A percentile compares a stretch with the other conserved stretches of the same genome.
phyloP scores from a whole-genome alignment of 2,888 invertebrate genomes.

The Ditylenchus weischeri region DNA sequence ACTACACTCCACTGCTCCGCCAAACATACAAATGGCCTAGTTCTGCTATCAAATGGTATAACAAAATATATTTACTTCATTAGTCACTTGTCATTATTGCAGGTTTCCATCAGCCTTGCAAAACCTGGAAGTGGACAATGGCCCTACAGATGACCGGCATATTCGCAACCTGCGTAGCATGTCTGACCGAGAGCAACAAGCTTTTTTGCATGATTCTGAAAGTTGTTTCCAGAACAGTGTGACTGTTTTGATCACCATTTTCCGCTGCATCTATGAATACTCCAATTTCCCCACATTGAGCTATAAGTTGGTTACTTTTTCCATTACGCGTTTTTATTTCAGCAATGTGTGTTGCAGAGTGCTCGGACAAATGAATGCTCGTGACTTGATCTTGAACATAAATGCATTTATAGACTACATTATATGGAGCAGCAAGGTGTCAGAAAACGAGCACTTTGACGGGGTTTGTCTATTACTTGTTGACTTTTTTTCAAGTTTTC shows the following conservation, averaged over 20 bases:
- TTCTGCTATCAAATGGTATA: conserved; percentile 10
- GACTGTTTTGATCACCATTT: conserved; percentile 22
- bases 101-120: conserved; percentile 14
- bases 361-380: conserved; percentile 20
- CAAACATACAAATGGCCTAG: conserved; percentile 18
- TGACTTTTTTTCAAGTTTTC: not conserved
- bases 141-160: not conserved
- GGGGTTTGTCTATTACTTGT: conserved; percentile 2
- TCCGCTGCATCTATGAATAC: conserved; percentile 20
- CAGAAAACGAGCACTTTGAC: conserved; percentile 3
- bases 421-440: conserved; percentile 18
- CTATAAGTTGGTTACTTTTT: not conserved
- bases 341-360: conserved; percentile 13
- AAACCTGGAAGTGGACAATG: conserved; percentile 9
- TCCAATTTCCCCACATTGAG: conserved; percentile 5
- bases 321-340: not conserved
- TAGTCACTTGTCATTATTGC: no score
- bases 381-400: conserved; percentile 28
- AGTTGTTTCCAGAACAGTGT: conserved; percentile 7
- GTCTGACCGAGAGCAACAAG: conserved; percentile 14
- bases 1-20: conserved; percentile 17
- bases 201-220: not conserved
- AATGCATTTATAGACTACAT: conserved; percentile 40
- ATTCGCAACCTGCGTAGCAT: conserved; percentile 11
- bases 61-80: no score